Evolutionary conservation across 2,888 invertebrate genomes (phyloP).

Genomic region (Electrophaes corylata): DNA sequence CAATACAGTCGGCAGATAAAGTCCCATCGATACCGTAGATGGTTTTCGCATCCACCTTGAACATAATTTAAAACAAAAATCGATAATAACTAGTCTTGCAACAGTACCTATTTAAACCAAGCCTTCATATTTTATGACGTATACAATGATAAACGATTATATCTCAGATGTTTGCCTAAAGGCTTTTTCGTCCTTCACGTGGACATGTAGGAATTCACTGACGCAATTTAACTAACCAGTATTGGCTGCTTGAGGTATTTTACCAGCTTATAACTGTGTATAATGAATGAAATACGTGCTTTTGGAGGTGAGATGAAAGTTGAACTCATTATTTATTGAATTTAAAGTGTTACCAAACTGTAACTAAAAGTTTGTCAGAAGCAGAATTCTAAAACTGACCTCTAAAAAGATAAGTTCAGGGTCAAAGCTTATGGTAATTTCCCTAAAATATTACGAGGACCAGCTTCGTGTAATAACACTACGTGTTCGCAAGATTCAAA

Average conservation of each 20-base stretch:
- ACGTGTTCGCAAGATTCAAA: too few relatives aligned
- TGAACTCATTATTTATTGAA: constrained; percentile 2
- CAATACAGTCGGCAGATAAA: background rate
- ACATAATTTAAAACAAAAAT: constrained; percentile 9
- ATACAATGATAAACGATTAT: constrained; percentile 16
- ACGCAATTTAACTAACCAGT: constrained; percentile 31
- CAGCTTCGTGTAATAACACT: too few relatives aligned
- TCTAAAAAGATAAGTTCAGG: too few relatives aligned
- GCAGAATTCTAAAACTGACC: too few relatives aligned
- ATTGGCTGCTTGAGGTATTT: constrained; percentile 14
- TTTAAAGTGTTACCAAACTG: too few relatives aligned
- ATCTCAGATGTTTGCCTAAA: constrained; percentile 26
- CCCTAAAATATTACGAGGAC: too few relatives aligned
- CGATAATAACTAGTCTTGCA: constrained; percentile 5
- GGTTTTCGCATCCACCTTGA: constrained; percentile 6
- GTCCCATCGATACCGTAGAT: background rate
- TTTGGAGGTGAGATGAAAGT: constrained; percentile 21
- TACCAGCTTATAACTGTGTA: background rate
- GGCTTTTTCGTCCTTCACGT: constrained; percentile 35
- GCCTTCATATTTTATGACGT: background rate
- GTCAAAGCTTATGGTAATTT: too few relatives aligned
- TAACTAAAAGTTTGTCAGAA: too few relatives aligned
- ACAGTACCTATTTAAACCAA: constrained; percentile 20
- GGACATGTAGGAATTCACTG: constrained; percentile 34
- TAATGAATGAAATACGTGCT: constrained; percentile 9